Evolutionary conservation across 2,888 invertebrate species (phyloP), one percentile per base, ranked within the genome.

Genomic region (Brenthis daphne): DNA sequence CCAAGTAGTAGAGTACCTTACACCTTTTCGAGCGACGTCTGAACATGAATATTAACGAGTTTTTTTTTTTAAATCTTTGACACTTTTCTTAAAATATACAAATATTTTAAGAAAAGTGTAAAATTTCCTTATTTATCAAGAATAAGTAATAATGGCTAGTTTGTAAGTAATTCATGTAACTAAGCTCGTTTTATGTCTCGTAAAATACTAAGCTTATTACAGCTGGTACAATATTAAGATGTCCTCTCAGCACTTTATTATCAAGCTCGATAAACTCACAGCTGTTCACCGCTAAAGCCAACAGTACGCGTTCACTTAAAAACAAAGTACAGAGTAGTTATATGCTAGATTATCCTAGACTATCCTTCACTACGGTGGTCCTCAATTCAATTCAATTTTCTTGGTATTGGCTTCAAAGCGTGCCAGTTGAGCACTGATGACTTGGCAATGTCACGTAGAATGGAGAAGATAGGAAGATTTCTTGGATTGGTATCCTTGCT

Each of bases 231-330:
- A 29, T 50, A 65, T 57, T 56, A 64, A 64, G 64, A 56, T 24
- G 57, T 57, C 50, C 33, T 37, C 16, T 63, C 29, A 64, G 20
- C 56, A 64, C 48, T 56, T 64, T 57, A 50, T 65, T 65, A 65
- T 65, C 56, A 56, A 47, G 29, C 57, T 16, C 56, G 56, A 56
- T 57, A 48, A 50, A 64, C 56, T 24, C 56, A 48, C 64, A 64
- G 64, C 48, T 64, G 64, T 29, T 56, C 33, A 56, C 43, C 33
- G 43, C 56, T 64, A 57, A 33, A 57, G 56, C 55, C 56, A 12
- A 56, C 64, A 33, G 50, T 55, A 47, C 29, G 20, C 43, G 53
- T 48, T 64, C 47, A 64, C 64, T 56, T 57, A 57, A 64, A 64
- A 64, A 64, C 64, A 63, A n/a, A 55, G 6, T 24, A 57, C 20